Conservation (phyloP, 2,113 vertebrate species). For the Psilopogon haemacephalus region DNA sequence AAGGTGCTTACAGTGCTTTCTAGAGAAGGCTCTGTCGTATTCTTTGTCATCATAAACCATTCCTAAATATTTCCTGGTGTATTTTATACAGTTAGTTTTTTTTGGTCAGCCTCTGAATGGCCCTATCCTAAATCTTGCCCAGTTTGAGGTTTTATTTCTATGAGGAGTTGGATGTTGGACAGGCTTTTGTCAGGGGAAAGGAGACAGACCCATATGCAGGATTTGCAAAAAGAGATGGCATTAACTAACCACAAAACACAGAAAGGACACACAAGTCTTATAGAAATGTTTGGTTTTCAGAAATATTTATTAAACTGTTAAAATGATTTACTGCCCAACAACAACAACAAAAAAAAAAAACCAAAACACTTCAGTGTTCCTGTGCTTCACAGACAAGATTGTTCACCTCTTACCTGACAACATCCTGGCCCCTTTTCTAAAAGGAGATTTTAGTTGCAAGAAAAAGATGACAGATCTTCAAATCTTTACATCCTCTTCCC, state of each 20-base stretch:
- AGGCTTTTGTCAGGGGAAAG: neutral
- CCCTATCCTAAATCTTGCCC: neutral
- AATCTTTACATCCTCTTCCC: neutral
- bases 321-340: conserved; percentile 51
- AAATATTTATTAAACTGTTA: conserved; percentile 71
- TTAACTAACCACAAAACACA: neutral
- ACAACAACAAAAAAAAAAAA: too few relatives aligned
- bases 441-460: conserved; percentile 10
- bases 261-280: neutral
- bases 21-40: neutral
- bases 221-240: neutral
- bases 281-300: conserved; percentile 22
- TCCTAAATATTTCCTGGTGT: neutral
- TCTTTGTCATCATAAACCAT: neutral
- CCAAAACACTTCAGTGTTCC: neutral
- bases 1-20: neutral
- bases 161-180: neutral
- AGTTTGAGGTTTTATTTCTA: neutral
- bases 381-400: conserved; percentile 6
- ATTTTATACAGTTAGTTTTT: neutral
- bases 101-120: neutral
- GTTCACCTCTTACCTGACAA: neutral
- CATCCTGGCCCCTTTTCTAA: conserved; percentile 1
- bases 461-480: neutral
- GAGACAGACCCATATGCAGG: neutral